These are phyloP conservation scores for Octomys mimax DNA, from an alignment of 2,797 vertebrate genomes.

Conservation along the genomic window DNA sequence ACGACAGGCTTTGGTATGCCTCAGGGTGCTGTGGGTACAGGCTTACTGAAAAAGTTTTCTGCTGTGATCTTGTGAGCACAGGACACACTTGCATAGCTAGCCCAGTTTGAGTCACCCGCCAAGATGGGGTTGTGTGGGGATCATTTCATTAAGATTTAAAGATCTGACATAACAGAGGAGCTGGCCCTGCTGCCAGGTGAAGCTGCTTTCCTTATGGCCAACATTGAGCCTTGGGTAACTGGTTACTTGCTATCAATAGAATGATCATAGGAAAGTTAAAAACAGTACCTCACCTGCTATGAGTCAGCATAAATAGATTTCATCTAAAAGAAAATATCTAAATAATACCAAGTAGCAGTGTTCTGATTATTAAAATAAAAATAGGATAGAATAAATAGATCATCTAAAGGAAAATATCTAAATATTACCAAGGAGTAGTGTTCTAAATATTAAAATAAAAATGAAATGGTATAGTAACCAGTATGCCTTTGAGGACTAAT, in stretches of 20 bases:
- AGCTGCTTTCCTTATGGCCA: slow-evolving; percentile 24
- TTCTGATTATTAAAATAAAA: slow-evolving; percentile 71
- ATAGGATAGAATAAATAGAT: background rate
- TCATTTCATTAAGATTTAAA: slow-evolving; percentile 61
- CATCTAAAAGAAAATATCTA: slow-evolving; percentile 65
- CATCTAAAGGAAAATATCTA: slow-evolving; percentile 39
- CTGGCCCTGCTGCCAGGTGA: background rate
- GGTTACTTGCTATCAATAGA: slow-evolving; percentile 61
- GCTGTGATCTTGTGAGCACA: slow-evolving; percentile 13
- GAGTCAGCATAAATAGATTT: slow-evolving; percentile 58
- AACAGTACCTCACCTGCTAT: background rate
- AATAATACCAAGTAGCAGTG: slow-evolving; percentile 57
- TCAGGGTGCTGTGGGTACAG: background rate
- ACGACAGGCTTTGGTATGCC: background rate
- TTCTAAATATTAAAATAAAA: slow-evolving; percentile 71
- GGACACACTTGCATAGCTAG: background rate
- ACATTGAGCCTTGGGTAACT: background rate
- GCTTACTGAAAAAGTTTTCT: background rate
- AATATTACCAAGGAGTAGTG: slow-evolving; percentile 60
- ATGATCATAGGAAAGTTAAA: slow-evolving; percentile 62
- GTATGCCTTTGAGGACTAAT: background rate
- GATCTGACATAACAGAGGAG: slow-evolving; percentile 5
- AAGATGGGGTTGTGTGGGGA: background rate
- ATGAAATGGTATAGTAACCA: slow-evolving; percentile 34
- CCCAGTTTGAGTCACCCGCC: slow-evolving; percentile 2